phyloP scores from a whole-genome alignment of 2,888 invertebrate species.

The Adelognathus sp. region DNA sequence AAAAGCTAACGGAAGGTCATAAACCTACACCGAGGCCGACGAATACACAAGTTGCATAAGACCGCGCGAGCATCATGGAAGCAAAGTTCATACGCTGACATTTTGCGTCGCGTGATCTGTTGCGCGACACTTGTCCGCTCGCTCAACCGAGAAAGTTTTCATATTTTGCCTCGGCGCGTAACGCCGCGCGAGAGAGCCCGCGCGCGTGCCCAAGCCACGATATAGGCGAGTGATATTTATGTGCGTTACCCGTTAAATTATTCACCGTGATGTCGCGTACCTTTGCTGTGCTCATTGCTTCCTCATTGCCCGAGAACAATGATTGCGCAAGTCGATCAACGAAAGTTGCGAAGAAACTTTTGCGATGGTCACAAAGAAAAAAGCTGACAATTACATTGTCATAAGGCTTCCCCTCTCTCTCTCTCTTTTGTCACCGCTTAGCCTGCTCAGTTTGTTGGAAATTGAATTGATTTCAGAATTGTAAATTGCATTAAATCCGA shows the following conservation, averaged over 20 bases:
- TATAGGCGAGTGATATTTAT: neutral
- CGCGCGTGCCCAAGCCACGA: no score
- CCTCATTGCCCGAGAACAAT: conserved; percentile 4
- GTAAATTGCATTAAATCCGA: no score
- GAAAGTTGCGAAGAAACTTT: neutral
- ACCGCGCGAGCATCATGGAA: neutral
- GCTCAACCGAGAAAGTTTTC: conserved; percentile 27
- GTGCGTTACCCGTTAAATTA: neutral
- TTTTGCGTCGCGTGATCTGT: conserved; percentile 56
- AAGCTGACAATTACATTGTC: neutral
- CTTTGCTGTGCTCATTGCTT: neutral
- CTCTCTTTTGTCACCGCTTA: no score
- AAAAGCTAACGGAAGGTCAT: conserved; percentile 24
- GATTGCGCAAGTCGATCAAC: neutral
- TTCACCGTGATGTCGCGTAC: neutral
- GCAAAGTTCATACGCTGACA: conserved; percentile 68
- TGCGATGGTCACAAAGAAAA: neutral
- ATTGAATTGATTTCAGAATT: no score
- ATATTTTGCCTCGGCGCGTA: conserved; percentile 55
- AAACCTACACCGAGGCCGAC: conserved; percentile 9
- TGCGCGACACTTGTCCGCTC: conserved; percentile 25
- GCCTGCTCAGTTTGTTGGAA: no score
- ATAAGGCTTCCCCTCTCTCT: no score
- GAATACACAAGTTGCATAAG: conserved; percentile 1
- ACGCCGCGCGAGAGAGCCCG: no score